Evolutionary conservation across 1,140 invertebrate genomes (phyloP).

Genomic region (Sycophila sp.): DNA sequence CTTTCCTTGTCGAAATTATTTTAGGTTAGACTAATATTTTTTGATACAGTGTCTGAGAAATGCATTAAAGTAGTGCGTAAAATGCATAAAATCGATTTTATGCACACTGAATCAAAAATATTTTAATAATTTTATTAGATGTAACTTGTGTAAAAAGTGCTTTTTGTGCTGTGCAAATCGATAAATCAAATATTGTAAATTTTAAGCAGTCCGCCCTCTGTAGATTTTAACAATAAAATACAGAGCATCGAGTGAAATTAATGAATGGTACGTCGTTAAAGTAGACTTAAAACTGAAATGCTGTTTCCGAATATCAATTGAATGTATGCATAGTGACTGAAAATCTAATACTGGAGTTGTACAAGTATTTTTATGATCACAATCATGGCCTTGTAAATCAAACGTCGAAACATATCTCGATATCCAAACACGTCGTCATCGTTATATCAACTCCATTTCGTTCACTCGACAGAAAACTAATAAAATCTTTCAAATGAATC

Average conservation of each 20-base stretch:
- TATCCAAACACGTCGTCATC: constrained; percentile 17
- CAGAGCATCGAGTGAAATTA: background rate
- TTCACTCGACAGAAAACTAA: constrained; percentile 18
- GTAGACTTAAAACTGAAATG: constrained; percentile 14
- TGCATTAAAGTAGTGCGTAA: too few relatives aligned
- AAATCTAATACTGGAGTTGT: constrained; percentile 16
- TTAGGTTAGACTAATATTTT: too few relatives aligned
- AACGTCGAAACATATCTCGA: constrained; percentile 14
- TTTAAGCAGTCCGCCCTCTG: too few relatives aligned
- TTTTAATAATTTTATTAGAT: too few relatives aligned
- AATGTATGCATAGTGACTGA: background rate
- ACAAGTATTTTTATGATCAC: constrained; percentile 27
- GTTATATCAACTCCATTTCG: constrained; percentile 21
- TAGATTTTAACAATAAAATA: too few relatives aligned
- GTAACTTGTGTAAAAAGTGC: too few relatives aligned
- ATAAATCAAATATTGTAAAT: too few relatives aligned
- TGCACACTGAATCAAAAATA: too few relatives aligned
- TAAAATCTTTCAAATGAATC: constrained; percentile 28
- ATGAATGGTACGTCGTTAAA: constrained; percentile 22
- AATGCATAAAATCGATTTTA: too few relatives aligned
- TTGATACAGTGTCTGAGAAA: too few relatives aligned
- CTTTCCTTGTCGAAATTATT: too few relatives aligned
- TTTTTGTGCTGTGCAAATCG: too few relatives aligned
- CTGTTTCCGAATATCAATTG: constrained; percentile 24
- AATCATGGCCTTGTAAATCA: constrained; percentile 35